A percentile compares a stretch with the other conserved stretches of the same genome.
Evolutionary conservation across 2,797 vertebrate species (phyloP).

Genomic region (Perodicticus potto): DNA sequence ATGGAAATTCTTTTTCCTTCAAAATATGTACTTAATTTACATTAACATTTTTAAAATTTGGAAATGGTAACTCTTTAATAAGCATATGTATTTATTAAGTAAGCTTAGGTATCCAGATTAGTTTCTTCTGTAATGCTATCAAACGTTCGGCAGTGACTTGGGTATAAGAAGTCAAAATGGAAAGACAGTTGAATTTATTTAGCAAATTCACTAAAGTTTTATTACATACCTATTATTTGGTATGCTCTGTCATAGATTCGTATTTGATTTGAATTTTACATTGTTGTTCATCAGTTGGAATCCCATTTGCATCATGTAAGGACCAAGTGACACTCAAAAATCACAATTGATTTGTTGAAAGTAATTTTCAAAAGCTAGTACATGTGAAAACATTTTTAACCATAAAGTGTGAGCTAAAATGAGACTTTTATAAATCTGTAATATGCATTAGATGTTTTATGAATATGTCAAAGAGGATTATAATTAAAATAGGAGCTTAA

Average conservation of each 20-base stretch:
- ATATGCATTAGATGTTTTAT: neutral
- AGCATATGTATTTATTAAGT: neutral
- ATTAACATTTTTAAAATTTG: conserved; percentile 64
- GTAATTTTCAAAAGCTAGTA: neutral
- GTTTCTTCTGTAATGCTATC: neutral
- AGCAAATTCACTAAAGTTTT: neutral
- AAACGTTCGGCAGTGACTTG: neutral
- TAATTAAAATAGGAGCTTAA: neutral
- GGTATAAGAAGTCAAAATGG: neutral
- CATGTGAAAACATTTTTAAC: conserved; percentile 28
- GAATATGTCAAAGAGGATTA: neutral
- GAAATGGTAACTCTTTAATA: conserved; percentile 48
- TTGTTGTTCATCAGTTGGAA: neutral
- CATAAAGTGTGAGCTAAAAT: neutral
- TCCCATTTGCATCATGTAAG: neutral
- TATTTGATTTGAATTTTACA: neutral
- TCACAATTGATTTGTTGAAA: neutral
- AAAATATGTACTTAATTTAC: conserved; percentile 69
- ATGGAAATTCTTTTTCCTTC: conserved; percentile 64
- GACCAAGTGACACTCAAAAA: neutral
- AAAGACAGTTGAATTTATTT: conserved; percentile 24
- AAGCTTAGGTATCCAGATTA: conserved; percentile 33
- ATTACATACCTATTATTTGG: neutral
- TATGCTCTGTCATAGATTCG: neutral
- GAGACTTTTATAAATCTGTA: neutral